Percentiles rank a stretch among this genome's conserved stretches.
These are phyloP conservation scores for Netelia fuscicornis DNA, from an alignment of 2,888 invertebrate genomes.

Conservation along the genomic window DNA sequence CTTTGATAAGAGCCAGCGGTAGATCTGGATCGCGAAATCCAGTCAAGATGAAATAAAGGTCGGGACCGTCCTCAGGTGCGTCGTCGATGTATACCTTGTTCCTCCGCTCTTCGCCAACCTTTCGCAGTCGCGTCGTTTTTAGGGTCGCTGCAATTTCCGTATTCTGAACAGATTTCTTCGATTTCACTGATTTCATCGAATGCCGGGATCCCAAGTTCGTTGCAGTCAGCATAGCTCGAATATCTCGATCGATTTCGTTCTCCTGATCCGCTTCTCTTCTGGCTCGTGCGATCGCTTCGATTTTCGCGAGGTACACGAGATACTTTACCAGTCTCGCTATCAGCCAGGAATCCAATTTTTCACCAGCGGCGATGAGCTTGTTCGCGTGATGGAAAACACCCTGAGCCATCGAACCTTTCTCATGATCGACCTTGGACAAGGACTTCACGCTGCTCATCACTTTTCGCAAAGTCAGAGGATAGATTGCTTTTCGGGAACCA, in stretches of 20 bases:
- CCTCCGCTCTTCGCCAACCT: slow-evolving; percentile 87
- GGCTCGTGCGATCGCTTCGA: slow-evolving; percentile 70
- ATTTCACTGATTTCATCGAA: slow-evolving; percentile 52
- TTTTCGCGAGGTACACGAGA: slow-evolving; percentile 76
- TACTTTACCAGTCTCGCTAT: slow-evolving; percentile 78
- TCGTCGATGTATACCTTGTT: slow-evolving; percentile 86
- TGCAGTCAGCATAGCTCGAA: slow-evolving; percentile 70
- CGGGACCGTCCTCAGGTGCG: slow-evolving; percentile 86
- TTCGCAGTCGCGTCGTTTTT: slow-evolving; percentile 85
- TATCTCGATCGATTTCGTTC: slow-evolving; percentile 73
- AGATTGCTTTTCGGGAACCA: slow-evolving; percentile 73
- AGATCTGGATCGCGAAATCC: slow-evolving; percentile 84
- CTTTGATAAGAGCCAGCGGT: slow-evolving; percentile 73
- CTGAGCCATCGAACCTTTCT: slow-evolving; percentile 70
- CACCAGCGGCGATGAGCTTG: slow-evolving; percentile 61
- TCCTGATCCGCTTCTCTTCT: slow-evolving; percentile 70
- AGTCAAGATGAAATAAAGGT: slow-evolving; percentile 86
- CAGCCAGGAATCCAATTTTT: slow-evolving; percentile 73
- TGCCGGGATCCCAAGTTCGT: slow-evolving; percentile 55
- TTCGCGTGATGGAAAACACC: slow-evolving; percentile 75
- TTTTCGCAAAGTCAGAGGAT: slow-evolving; percentile 72
- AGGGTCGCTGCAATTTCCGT: slow-evolving; percentile 78
- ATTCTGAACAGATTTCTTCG: slow-evolving; percentile 68
- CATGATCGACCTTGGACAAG: slow-evolving; percentile 71
- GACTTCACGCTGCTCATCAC: slow-evolving; percentile 69